Evolutionary conservation across 2,113 vertebrate genomes (phyloP), one percentile per base, ranked within the genome.

Genomic region (Syngnathus floridae): DNA sequence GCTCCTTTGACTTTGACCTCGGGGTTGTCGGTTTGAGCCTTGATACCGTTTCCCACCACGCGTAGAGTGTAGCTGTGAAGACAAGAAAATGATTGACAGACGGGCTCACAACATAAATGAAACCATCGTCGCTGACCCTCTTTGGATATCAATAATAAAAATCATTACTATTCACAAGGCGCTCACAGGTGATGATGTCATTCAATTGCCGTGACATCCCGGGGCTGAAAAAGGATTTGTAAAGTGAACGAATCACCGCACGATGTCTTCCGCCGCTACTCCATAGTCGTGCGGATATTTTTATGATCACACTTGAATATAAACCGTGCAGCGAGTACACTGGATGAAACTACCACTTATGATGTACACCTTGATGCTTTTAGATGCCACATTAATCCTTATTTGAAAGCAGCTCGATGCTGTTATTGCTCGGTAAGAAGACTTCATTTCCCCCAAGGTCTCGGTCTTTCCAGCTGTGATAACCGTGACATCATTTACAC

Each of bases 1-100:
- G 68, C 85, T 79, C 88, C 93, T 85, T 92, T 95, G 79, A 94
- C 92, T 89, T 88, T 94, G 57, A 96, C 92, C 84, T 97, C 94
- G 0, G 93, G 93, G 85, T 96, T 97, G 71, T 65, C 81, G 66
- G 88, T 86, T 61, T 97, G 93, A 66, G 92, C 93, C 88, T 92
- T 93, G 82, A 95, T 85, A 77, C 93, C 94, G 40, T 81, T 96
- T 74, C 92, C 93, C 81, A 94, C 91, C 69, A 94, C 94, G 55
- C 41, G 90, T 35, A 89, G 91, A 0, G 90, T 93, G 71, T 95
- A 96, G 80, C 95, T 95, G 85, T 64, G 73, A 68, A 64, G 1
- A 57, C n/a, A 68, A 75, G 40, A 62, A 61, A 21, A 77, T 62
- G 12, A 41, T 0, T 21, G 11, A 41, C 5, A 26, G 13, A 66